phyloP scores from a whole-genome alignment of 2,113 vertebrate species.

The Platichthys flesus region DNA sequence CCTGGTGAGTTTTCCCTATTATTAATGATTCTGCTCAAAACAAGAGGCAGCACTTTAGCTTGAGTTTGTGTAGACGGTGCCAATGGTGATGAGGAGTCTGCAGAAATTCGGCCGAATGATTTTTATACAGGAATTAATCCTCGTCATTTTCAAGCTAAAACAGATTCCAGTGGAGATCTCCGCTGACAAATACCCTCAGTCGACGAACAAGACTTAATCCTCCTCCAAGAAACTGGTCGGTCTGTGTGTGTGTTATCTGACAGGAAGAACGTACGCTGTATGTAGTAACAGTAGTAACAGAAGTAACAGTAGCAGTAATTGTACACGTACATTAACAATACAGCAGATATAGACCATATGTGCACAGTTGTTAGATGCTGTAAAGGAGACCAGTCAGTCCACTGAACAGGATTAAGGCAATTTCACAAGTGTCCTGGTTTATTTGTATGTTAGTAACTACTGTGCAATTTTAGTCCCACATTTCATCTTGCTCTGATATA shows the following conservation, averaged over 20 bases:
- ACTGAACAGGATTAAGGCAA: slow-evolving; percentile 78
- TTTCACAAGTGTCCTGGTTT: slow-evolving; percentile 67
- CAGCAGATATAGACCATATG: slow-evolving; percentile 60
- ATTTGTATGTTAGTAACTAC: slow-evolving; percentile 17
- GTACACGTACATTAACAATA: slow-evolving; percentile 46
- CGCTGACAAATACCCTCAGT: background rate
- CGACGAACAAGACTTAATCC: slow-evolving; percentile 17
- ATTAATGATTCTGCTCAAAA: slow-evolving; percentile 13
- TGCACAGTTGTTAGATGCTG: slow-evolving; percentile 58
- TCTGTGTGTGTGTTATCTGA: slow-evolving; percentile 17
- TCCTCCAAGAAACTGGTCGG: slow-evolving; percentile 9
- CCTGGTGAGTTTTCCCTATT: slow-evolving; percentile 19
- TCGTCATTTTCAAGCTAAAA: background rate
- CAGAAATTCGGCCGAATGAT: slow-evolving; percentile 19
- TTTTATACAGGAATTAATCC: slow-evolving; percentile 19
- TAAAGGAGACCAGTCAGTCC: slow-evolving; percentile 57
- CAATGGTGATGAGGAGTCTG: slow-evolving; percentile 10
- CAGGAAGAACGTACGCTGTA: slow-evolving; percentile 38
- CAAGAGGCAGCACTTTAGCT: slow-evolving; percentile 22
- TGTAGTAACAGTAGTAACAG: background rate
- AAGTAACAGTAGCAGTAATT: slow-evolving; percentile 11
- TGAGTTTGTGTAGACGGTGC: slow-evolving; percentile 29
- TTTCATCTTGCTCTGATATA: slow-evolving; percentile 42
- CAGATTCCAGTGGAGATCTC: background rate
- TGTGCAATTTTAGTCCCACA: slow-evolving; percentile 41